Conservation (phyloP, 1,140 invertebrate genomes). For the Caenorhabditis brenneri region DNA sequence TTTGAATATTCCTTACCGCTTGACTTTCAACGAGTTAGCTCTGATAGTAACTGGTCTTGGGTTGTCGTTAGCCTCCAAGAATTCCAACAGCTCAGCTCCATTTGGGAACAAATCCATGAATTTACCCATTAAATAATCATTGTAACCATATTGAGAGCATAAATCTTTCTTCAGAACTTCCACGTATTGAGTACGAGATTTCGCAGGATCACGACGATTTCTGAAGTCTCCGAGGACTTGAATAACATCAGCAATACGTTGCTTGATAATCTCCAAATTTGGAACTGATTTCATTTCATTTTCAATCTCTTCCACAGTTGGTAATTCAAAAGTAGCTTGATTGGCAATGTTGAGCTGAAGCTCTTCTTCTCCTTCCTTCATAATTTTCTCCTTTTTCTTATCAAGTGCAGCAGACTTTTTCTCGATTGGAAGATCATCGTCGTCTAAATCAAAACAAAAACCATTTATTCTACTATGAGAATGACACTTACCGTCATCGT, state of each 20-base stretch:
- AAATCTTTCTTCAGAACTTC: conserved; percentile 77
- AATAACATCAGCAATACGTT: conserved; percentile 78
- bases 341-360: conserved; percentile 72
- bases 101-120: conserved; percentile 88
- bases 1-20: conserved; percentile 69
- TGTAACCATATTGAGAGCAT: conserved; percentile 92
- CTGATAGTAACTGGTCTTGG: conserved; percentile 92
- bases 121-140: conserved; percentile 91
- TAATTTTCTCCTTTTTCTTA: conserved; percentile 78
- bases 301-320: conserved; percentile 58
- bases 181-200: conserved; percentile 81
- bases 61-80: conserved; percentile 94
- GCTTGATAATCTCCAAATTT: conserved; percentile 76
- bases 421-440: conserved; percentile 81
- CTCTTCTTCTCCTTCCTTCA: conserved; percentile 78
- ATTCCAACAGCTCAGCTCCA: conserved; percentile 79
- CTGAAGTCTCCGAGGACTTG: conserved; percentile 86
- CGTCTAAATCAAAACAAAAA: background rate
- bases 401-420: conserved; percentile 82
- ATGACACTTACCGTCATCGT: background rate
- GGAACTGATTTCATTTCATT: conserved; percentile 76
- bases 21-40: conserved; percentile 92
- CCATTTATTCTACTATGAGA: background rate
- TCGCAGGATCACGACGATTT: conserved; percentile 79
- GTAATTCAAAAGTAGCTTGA: conserved; percentile 70